phyloP scores from a whole-genome alignment of 2,797 vertebrate genomes.

The Phrynocephalus guinanensis region DNA sequence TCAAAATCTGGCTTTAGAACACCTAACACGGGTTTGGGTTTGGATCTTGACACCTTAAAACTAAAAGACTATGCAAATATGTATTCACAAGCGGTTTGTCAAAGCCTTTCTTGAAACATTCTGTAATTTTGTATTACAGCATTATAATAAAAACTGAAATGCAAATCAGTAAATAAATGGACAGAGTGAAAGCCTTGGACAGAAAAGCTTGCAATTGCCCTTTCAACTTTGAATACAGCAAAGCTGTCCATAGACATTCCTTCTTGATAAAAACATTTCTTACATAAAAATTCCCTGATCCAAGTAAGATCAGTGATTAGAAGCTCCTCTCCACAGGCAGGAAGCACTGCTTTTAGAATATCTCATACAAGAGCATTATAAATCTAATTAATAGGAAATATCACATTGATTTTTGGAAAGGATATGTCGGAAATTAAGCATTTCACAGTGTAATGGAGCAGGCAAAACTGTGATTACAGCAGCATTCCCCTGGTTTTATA shows the following conservation, averaged over 20 bases:
- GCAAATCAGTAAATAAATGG: background rate
- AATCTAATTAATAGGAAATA: constrained; percentile 36
- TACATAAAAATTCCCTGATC: background rate
- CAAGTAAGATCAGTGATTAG: constrained; percentile 16
- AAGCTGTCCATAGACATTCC: background rate
- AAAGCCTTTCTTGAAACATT: background rate
- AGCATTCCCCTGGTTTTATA: constrained; percentile 8
- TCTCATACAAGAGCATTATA: constrained; percentile 37
- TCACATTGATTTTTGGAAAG: constrained; percentile 19
- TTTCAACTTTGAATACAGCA: background rate
- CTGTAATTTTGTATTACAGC: background rate
- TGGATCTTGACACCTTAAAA: background rate
- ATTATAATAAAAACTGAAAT: background rate
- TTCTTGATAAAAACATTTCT: constrained; percentile 10
- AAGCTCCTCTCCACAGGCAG: constrained; percentile 28
- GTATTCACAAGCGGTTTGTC: background rate
- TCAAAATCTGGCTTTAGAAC: background rate
- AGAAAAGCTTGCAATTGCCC: background rate
- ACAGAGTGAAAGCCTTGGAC: background rate
- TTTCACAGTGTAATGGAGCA: constrained; percentile 28
- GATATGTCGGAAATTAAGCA: constrained; percentile 35
- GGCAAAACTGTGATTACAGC: constrained; percentile 11
- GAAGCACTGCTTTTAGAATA: background rate
- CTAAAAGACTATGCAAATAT: background rate
- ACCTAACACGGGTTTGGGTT: too few species aligned